Percentiles rank a stretch among this genome's conserved stretches.
These are phyloP conservation scores for Hippolais icterina DNA, from an alignment of 2,113 vertebrate species.

Conservation along the genomic window DNA sequence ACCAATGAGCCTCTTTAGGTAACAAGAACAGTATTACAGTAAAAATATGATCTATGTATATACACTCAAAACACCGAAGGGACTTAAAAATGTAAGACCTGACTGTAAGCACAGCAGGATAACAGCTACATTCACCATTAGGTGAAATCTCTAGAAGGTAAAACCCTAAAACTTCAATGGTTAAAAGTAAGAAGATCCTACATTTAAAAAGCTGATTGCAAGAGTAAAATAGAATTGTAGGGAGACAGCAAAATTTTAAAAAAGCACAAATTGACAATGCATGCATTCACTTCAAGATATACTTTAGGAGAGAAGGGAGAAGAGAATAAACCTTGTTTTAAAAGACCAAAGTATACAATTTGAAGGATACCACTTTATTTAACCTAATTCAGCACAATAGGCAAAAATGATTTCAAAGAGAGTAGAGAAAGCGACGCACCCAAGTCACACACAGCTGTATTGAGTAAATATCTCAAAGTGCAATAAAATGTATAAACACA, in stretches of 20 bases:
- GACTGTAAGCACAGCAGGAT: not conserved
- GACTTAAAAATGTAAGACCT: not conserved
- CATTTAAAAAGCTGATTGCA: not conserved
- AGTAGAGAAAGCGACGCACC: fast-evolving
- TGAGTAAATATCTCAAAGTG: not conserved
- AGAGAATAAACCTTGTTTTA: not conserved
- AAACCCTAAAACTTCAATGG: not conserved
- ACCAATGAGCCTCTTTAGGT: not conserved
- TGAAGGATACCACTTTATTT: not conserved
- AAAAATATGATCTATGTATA: not conserved
- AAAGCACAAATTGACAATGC: not conserved
- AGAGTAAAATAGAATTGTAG: not conserved
- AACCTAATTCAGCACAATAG: not conserved
- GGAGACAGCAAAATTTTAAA: not conserved
- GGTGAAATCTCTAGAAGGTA: not conserved
- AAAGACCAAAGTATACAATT: not conserved
- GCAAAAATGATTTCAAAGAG: not conserved
- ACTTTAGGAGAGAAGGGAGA: not conserved
- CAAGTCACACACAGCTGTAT: not conserved
- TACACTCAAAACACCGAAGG: not conserved
- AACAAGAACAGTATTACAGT: not conserved
- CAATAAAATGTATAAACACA: not conserved
- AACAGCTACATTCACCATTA: not conserved
- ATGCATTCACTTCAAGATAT: not conserved
- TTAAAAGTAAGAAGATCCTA: not conserved